These are phyloP conservation scores for Neria commutata DNA, from an alignment of 2,888 invertebrate species.

Conservation along the genomic window DNA sequence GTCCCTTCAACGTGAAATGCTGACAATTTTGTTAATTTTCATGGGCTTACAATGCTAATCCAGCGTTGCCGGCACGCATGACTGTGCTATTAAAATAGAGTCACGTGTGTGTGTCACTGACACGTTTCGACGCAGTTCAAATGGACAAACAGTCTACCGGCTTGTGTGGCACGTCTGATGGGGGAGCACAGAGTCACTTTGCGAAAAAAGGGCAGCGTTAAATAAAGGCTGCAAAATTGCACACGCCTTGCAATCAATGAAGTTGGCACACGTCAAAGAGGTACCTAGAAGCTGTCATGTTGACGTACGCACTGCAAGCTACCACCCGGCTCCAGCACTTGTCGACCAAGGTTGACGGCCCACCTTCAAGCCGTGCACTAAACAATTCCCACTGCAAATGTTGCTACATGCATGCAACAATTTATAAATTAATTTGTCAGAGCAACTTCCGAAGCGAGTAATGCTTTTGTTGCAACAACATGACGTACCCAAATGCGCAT, in stretches of 20 bases:
- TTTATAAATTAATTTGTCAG: slow-evolving; percentile 1
- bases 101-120: not conserved
- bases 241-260: not conserved
- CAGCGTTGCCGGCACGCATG: not conserved
- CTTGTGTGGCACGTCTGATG: too few relatives aligned
- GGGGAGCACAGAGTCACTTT: too few relatives aligned
- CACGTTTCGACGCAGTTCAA: not conserved
- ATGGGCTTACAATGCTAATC: not conserved
- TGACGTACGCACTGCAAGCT: too few relatives aligned
- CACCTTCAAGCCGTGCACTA: too few relatives aligned
- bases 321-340: too few relatives aligned
- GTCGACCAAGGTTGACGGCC: too few relatives aligned
- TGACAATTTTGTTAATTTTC: not conserved
- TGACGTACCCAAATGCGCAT: too few relatives aligned
- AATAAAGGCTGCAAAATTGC: too few relatives aligned
- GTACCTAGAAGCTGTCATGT: not conserved
- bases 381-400: not conserved
- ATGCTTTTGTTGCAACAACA: not conserved
- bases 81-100: not conserved
- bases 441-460: not conserved
- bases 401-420: not conserved
- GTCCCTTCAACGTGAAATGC: too few relatives aligned
- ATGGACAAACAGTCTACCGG: too few relatives aligned
- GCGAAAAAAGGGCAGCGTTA: too few relatives aligned
- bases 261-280: not conserved